These are phyloP conservation scores for Peromyscus melanophrys DNA, from an alignment of 2,797 vertebrate genomes.

Conservation along the genomic window DNA sequence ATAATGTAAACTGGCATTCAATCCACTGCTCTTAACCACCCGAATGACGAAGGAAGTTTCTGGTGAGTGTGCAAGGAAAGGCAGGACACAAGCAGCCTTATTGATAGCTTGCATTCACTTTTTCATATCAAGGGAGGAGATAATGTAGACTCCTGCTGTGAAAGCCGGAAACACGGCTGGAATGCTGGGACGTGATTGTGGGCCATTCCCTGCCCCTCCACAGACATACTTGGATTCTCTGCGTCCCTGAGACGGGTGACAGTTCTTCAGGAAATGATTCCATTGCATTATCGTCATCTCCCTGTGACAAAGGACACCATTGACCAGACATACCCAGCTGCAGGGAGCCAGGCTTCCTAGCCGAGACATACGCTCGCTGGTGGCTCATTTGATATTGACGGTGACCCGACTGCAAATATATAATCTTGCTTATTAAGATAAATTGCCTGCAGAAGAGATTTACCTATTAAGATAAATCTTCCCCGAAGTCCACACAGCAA, in stretches of 20 bases:
- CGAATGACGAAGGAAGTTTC: not conserved
- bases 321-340: not conserved
- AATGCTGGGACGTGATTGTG: not conserved
- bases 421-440: constrained; percentile 78
- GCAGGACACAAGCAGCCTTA: not conserved
- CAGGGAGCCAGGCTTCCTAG: not conserved
- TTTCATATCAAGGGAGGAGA: not conserved
- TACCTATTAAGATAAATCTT: constrained; percentile 62
- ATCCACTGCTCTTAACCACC: not conserved
- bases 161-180: constrained; percentile 28
- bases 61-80: not conserved
- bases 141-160: not conserved
- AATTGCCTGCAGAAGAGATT: constrained; percentile 71
- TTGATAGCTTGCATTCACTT: not conserved
- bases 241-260: constrained; percentile 7
- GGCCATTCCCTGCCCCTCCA: not conserved
- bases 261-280: not conserved
- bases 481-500: constrained; percentile 33
- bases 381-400: constrained; percentile 73
- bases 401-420: constrained; percentile 51
- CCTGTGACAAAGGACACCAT: constrained; percentile 17
- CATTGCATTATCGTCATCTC: not conserved
- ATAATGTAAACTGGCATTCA: not conserved
- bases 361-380: not conserved
- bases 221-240: not conserved